phyloP scores from a whole-genome alignment of 2,113 vertebrate genomes.

The Oreochromis aureus region DNA sequence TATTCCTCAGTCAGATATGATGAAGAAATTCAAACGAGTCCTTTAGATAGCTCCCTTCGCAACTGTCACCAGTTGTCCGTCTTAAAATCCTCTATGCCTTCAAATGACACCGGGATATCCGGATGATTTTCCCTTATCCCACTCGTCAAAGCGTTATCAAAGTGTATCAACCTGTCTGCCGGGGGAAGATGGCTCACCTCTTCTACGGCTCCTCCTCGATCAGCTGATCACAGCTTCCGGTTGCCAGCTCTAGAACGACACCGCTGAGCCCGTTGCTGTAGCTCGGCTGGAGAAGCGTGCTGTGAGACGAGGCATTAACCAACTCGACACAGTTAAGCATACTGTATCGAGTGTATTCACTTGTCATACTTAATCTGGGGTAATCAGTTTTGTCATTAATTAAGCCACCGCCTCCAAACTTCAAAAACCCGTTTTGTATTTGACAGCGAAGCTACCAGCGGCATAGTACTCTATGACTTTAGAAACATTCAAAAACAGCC shows the following conservation, averaged over 20 bases:
- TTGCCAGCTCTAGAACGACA: background rate
- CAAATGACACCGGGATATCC: slow-evolving; percentile 25
- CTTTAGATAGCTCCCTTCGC: background rate
- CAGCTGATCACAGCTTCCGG: slow-evolving; percentile 66
- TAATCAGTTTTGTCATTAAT: background rate
- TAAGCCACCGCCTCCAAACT: background rate
- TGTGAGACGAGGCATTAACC: background rate
- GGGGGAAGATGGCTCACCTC: slow-evolving; percentile 71
- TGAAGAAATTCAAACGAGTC: background rate
- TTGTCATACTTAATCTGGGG: background rate
- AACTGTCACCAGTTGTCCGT: background rate
- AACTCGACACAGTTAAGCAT: background rate
- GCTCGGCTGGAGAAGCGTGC: background rate
- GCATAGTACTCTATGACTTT: background rate
- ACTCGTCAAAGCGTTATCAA: slow-evolving; percentile 8
- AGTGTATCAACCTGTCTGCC: slow-evolving; percentile 29
- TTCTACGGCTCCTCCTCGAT: slow-evolving; percentile 41
- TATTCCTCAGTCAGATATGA: background rate
- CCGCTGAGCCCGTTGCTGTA: background rate
- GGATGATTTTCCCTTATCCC: background rate
- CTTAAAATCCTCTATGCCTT: slow-evolving; percentile 9
- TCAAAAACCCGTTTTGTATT: background rate
- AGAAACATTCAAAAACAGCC: background rate
- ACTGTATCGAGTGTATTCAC: background rate
- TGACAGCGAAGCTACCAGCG: accelerated